Evolutionary conservation across 2,797 vertebrate species (phyloP), one percentile per base, ranked within the genome.

Genomic region (Smutsia gigantea): DNA sequence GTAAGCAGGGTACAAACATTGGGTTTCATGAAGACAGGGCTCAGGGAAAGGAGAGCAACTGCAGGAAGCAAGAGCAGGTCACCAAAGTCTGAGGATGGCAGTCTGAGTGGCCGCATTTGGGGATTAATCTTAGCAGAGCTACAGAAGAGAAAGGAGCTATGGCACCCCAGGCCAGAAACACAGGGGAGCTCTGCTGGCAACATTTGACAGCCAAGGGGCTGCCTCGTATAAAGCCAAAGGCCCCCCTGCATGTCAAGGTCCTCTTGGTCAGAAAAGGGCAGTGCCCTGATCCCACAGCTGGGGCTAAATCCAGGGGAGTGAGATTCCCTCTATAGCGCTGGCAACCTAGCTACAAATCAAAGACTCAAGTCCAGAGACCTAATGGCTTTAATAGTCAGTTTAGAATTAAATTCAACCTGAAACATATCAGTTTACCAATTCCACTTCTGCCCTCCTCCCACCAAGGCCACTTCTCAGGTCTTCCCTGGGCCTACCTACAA

Each of bases 151-250:
- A 29, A 90, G 12, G 13, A 31, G 15, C 5, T n/a, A 21, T 9
- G 25, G 18, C 49, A 27, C 55, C 21, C 42, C 13, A 3, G 29
- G 49, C 19, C 25, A 15, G 79, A 63, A 74, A 42, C 37, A 39
- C 5, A 10, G 39, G 13, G 4, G 39, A 19, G 15, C 19, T 17
- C 11, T 27, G 0, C 1, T 2, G 7, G 51, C 4, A 29, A 25
- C 1, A 1, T n/a, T 21, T 29, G 11, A 21, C 0, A 46, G 9
- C 14, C 10, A 39, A 10, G 18, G 66, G 15, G 51, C 29, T 19
- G 10, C 11, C 4, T 31, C 13, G 66, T 37, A 25, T 10, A 27
- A 68, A 18, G 25, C 27, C 39, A n/a, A 6, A 37, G 37, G 19
- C 11, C 34, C 12, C 4, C 39, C 63, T 61, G 69, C 19, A 2